These are phyloP conservation scores for Cossypha niveicapilla DNA, from an alignment of 2,797 vertebrate genomes.

Conservation along the genomic window DNA sequence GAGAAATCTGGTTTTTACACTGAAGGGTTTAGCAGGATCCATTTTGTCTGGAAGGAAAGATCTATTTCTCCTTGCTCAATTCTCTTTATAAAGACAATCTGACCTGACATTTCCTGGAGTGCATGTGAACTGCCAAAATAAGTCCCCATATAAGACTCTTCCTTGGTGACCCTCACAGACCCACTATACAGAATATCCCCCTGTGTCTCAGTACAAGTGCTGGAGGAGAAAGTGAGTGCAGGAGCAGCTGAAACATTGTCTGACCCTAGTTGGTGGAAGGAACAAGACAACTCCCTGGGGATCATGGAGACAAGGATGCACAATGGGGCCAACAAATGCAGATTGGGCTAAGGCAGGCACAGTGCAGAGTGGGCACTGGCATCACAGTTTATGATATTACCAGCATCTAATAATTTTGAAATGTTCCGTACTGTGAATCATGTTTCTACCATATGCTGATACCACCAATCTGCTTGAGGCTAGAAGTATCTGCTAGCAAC, in stretches of 20 bases:
- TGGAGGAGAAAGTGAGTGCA: not conserved
- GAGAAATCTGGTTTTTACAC: not conserved
- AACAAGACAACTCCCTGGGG: fast-evolving
- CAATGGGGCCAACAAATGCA: fast-evolving
- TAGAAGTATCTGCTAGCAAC: not conserved
- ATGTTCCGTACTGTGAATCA: not conserved
- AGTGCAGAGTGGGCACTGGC: not conserved
- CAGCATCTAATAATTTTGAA: not conserved
- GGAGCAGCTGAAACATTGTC: not conserved
- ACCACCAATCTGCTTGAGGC: not conserved
- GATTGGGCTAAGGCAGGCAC: not conserved
- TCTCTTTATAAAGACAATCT: not conserved
- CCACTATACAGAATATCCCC: not conserved
- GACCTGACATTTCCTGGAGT: not conserved
- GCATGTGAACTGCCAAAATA: not conserved
- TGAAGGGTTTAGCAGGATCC: not conserved
- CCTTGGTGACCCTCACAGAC: not conserved
- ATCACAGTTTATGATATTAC: not conserved
- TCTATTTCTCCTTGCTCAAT: not conserved
- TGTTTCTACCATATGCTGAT: not conserved
- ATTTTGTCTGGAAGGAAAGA: not conserved
- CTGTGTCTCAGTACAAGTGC: not conserved
- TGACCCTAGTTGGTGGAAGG: not conserved
- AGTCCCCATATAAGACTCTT: not conserved
- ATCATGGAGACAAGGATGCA: not conserved